Conservation (phyloP, 2,797 vertebrate genomes). For the Eurystomus glaucurus region DNA sequence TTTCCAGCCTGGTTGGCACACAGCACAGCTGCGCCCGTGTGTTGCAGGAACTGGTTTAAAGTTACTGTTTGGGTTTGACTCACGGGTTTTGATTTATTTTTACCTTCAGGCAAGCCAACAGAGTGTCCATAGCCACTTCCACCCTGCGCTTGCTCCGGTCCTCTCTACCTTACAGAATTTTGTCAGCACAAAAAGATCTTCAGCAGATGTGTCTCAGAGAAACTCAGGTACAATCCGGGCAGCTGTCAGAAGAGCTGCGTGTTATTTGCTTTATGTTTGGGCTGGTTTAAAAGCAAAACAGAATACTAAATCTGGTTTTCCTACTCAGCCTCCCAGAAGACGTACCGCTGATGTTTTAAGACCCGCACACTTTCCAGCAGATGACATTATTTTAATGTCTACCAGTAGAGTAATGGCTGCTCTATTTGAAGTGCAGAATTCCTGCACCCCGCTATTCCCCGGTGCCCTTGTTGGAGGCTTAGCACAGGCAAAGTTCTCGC, state of each 20-base stretch:
- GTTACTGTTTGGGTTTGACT: not conserved
- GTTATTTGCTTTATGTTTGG: not conserved
- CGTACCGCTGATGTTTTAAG: not conserved
- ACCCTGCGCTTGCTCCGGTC: conserved; percentile 70
- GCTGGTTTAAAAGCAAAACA: not conserved
- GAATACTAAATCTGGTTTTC: not conserved
- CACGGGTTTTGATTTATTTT: not conserved
- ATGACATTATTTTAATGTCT: conserved; percentile 31
- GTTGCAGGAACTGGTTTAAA: not conserved
- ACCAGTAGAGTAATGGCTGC: not conserved
- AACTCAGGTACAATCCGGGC: conserved; percentile 83
- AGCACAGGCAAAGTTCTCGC: not conserved
- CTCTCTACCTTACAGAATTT: conserved; percentile 80
- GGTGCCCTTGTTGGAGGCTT: not conserved
- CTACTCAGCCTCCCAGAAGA: conserved; percentile 18
- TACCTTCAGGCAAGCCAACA: conserved; percentile 84
- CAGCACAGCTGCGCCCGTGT: not conserved
- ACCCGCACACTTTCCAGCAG: not conserved
- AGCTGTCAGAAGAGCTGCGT: not conserved
- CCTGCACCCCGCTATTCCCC: not conserved
- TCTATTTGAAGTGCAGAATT: conserved; percentile 10
- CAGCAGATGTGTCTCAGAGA: conserved; percentile 79
- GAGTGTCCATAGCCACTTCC: conserved; percentile 76
- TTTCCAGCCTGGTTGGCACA: not conserved
- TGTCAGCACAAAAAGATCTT: conserved; percentile 80